Conservation (phyloP, 2,888 invertebrate genomes). For the Asteroscopus sphinx region DNA sequence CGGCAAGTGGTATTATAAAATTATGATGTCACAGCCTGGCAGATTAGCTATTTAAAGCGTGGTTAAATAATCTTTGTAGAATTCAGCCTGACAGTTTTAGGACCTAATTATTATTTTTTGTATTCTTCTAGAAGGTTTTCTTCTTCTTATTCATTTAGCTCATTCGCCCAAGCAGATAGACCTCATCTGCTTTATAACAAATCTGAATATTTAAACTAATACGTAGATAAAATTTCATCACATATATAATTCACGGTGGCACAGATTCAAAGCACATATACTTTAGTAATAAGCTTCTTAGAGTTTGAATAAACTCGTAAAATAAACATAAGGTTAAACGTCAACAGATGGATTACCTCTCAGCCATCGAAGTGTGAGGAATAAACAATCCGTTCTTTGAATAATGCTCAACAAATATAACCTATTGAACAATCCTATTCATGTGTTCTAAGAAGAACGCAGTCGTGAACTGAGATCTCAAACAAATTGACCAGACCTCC, state of each 20-base stretch:
- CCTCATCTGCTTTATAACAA: no score
- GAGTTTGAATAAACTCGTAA: slow-evolving; percentile 23
- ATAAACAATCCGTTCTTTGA: slow-evolving; percentile 48
- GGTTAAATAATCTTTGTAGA: no score
- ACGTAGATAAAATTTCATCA: not conserved
- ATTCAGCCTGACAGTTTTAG: no score
- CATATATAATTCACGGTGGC: not conserved
- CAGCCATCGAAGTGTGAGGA: slow-evolving; percentile 23
- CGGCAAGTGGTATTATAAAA: no score
- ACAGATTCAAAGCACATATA: not conserved
- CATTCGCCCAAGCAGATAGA: no score
- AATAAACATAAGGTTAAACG: slow-evolving; percentile 37
- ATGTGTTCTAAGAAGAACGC: slow-evolving; percentile 17
- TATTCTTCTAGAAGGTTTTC: no score
- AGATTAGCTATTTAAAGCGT: no score
- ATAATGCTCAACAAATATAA: slow-evolving; percentile 21
- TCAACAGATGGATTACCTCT: slow-evolving; percentile 47
- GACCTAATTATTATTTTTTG: no score
- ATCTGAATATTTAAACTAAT: no score
- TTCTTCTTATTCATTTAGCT: no score
- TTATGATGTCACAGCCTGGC: no score
- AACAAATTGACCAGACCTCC: slow-evolving; percentile 9
- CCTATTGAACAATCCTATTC: slow-evolving; percentile 15
- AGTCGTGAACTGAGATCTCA: slow-evolving; percentile 5
- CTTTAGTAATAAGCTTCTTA: slow-evolving; percentile 13